Evolutionary conservation across 2,113 vertebrate genomes (phyloP), one percentile per base, ranked within the genome.

Genomic region (Ictidomys tridecemlineatus): DNA sequence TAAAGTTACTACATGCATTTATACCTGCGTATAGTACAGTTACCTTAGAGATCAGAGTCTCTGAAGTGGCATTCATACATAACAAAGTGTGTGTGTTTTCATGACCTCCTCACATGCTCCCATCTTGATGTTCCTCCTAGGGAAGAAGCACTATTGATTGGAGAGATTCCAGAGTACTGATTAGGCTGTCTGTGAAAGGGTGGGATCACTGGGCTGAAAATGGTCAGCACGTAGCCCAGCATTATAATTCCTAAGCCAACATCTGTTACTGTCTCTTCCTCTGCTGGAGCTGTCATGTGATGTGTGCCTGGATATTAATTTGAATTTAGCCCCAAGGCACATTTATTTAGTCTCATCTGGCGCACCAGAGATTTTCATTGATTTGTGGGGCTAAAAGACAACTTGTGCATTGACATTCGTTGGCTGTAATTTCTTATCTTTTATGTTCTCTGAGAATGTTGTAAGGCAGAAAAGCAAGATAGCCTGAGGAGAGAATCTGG

Each of bases 391-490:
- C 28, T 83, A 9, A 80, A 67, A 85, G 69, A 20, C 8, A 92
- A 70, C 42, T 70, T 85, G 70, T 32, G 28, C 39, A 77, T 69
- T 95, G 42, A 63, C 16, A 83, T 48, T 90, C 39, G 53, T 89
- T 93, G 94, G 14, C 37, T 85, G 14, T 34, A 37, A 42, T 95
- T 88, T 92, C 34, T 76, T 74, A 2, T 67, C 39, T 61, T 87
- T 91, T 70, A 34, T 74, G 20, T 92, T 93, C 53, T 92, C 80
- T 65, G 67, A 91, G 34, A 56, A 77, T 17, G 2, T 45, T 45
- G 39, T 13, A 45, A 85, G 13, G 26, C 14, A 89, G 39, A 83
- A 56, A 61, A 94, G 4, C n/a, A 92, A 28, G 63, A 56, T 2
- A 85, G 13, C 83, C 53, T 6, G 10, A 78, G 72, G 53, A n/a